Conservation (phyloP, 1,140 invertebrate species). For the Cyclargus thomasi region DNA sequence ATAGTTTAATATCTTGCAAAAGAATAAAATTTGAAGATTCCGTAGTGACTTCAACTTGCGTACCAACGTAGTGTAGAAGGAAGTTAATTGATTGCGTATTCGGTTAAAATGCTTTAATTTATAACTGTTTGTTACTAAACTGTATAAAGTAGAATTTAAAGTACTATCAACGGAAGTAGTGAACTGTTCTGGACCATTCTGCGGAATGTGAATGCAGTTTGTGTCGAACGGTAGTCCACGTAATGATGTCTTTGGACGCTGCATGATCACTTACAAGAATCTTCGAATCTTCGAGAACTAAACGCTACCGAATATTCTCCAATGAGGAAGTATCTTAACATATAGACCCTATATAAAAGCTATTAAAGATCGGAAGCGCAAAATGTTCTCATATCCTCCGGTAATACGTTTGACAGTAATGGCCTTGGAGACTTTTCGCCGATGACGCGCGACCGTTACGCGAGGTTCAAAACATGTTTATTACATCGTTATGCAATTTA, state of each 20-base stretch:
- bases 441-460: background rate
- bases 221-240: background rate
- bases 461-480: background rate
- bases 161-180: background rate
- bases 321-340: background rate
- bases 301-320: background rate
- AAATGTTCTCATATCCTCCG: background rate
- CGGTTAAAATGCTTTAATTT: no score
- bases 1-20: no score
- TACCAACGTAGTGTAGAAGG: no score
- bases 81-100: no score
- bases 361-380: background rate
- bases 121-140: no score
- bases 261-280: background rate
- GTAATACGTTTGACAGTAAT: background rate
- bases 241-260: background rate
- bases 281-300: background rate
- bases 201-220: background rate
- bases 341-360: background rate
- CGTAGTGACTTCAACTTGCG: no score
- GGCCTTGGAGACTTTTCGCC: background rate
- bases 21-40: no score
- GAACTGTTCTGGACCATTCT: background rate
- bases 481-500: background rate
- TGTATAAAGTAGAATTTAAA: background rate